Base-by-base conservation (phyloP, 2,113 vertebrate species). In the Anguilla rostrata region DNA sequence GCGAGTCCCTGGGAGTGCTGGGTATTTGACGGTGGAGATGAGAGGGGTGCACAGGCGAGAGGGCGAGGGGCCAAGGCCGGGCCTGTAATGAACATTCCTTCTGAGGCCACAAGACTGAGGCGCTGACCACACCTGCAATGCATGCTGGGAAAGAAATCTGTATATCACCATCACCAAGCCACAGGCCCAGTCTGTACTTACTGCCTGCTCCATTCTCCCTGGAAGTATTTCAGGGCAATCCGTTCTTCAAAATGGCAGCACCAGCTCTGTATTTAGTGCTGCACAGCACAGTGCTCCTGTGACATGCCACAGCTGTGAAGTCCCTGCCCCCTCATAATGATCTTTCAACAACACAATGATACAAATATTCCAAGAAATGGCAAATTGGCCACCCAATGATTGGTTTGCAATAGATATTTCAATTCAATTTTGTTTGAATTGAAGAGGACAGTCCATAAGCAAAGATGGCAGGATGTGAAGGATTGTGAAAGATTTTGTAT, bases 61-160 rank as follows among this genome's bases (percentile, higher is more conserved):
- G 56, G 78, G 85, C 56, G 7, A 81, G 79, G 78, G 85, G 53
- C 56, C 85, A 86, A 34, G 53, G 16, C 79, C 49, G 9, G 85
- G 79, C 85, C 56, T 86, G 39, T 86, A 86, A 86, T 86, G 81
- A 86, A 86, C 79, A 86, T 86, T 86, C 85, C 39, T 46, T 39
- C 15, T 0, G 79, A 34, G 78, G 79, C 85, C 56, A n/a, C 79
- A 4, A 8, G 79, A 15, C 79, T 39, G 1, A 18, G 79, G 26
- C 26, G 7, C 15, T n/a, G 56, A 66, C 85, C 85, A 20, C 56
- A 34, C 40, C 12, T 34, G 78, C 53, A 34, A 56, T 20, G 84
- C 84, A 85, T 81, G 49, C 85, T 66, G 85, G 85, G 85, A 86
- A 75, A 75, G 39, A 81, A 63, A 80, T 5, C 22, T 2, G 39